Percentiles rank a stretch among this genome's conserved stretches.
phyloP scores from a whole-genome alignment of 2,888 invertebrate genomes.

The Emmelina monodactyla region DNA sequence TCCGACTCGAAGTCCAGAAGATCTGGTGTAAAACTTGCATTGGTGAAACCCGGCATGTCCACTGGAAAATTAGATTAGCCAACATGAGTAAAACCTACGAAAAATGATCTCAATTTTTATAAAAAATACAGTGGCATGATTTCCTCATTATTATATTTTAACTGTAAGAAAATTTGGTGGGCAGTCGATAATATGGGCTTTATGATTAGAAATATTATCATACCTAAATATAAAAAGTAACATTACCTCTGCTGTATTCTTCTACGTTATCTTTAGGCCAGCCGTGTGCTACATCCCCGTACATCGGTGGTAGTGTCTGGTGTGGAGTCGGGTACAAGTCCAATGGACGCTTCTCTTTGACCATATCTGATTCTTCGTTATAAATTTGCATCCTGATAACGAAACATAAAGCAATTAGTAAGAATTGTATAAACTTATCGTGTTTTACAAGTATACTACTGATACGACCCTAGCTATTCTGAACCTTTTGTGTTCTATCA shows the following conservation, averaged over 20 bases:
- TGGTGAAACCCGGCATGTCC: constrained; percentile 42
- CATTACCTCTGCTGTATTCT: constrained; percentile 36
- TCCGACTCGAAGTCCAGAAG: constrained; percentile 46
- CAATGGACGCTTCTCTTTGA: constrained; percentile 35
- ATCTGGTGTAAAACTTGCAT: constrained; percentile 37
- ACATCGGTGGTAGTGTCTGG: constrained; percentile 55
- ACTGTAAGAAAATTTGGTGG: too few species aligned
- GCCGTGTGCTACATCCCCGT: constrained; percentile 38
- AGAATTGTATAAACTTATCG: too few species aligned
- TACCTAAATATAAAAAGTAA: not conserved
- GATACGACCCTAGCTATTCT: too few species aligned
- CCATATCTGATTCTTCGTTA: constrained; percentile 41
- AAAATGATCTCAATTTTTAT: too few species aligned
- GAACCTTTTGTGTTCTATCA: too few species aligned
- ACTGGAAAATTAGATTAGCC: constrained; percentile 26
- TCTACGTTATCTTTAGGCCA: constrained; percentile 35
- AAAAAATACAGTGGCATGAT: too few species aligned
- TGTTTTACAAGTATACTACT: too few species aligned
- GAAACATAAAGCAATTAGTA: too few species aligned
- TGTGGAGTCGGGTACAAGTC: constrained; percentile 59
- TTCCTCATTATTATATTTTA: too few species aligned
- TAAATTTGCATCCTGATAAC: constrained; percentile 39
- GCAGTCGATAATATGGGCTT: too few species aligned
- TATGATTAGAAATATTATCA: too few species aligned
- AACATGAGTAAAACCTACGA: too few species aligned